phyloP scores from a whole-genome alignment of 2,888 invertebrate genomes.

The Polylopha cassiicola region DNA sequence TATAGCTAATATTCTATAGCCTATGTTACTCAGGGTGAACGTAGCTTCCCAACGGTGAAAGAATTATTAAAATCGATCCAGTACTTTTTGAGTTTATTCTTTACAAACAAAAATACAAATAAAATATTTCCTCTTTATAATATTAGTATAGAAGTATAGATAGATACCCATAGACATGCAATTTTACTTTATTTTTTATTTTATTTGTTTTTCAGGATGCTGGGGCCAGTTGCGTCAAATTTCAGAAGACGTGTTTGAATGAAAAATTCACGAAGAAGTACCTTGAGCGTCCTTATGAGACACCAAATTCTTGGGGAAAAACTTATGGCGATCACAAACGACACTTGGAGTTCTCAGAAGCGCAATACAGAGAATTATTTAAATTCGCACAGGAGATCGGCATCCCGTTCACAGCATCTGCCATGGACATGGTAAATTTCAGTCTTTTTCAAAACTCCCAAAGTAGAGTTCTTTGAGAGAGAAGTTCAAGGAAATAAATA shows the following conservation, averaged over 20 bases:
- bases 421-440: slow-evolving; percentile 84
- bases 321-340: slow-evolving; percentile 89
- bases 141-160: no score
- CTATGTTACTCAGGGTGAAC: no score
- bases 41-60: no score
- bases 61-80: no score
- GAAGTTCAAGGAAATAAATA: no score
- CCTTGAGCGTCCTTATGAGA: slow-evolving; percentile 78
- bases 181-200: no score
- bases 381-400: slow-evolving; percentile 79
- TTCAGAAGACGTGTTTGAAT: slow-evolving; percentile 85
- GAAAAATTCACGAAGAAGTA: slow-evolving; percentile 85
- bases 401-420: slow-evolving; percentile 86
- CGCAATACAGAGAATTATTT: slow-evolving; percentile 81
- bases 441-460: background rate
- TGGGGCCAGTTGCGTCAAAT: slow-evolving; percentile 89
- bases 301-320: slow-evolving; percentile 83
- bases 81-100: no score
- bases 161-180: no score
- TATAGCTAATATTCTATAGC: no score
- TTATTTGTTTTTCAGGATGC: slow-evolving; percentile 75
- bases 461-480: no score
- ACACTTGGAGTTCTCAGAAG: slow-evolving; percentile 82
- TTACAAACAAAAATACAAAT: no score
- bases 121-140: no score